Evolutionary conservation across 2,113 vertebrate species (phyloP), one percentile per base, ranked within the genome.

Genomic region (Ornithorhynchus anatinus): DNA sequence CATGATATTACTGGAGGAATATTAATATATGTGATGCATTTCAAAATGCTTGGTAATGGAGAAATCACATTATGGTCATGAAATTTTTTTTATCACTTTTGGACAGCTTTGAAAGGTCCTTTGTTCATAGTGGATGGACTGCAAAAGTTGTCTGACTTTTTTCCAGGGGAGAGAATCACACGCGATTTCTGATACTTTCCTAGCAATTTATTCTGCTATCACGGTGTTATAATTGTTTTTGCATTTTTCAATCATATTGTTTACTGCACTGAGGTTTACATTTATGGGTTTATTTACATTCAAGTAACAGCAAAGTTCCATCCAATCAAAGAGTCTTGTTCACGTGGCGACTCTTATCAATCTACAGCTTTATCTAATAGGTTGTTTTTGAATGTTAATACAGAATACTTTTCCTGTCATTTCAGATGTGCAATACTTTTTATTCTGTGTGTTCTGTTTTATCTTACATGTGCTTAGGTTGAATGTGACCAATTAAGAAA

Each of bases 41-140:
- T 61, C 39, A 59, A 84, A 79, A 78, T 44, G 67, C 10, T 31
- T 60, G 20, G 23, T 44, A 13, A 38, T 66, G 43, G 17, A 65
- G 43, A 79, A 75, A 63, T 38, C 19, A 72, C n/a, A 19, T n/a
- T 31, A 60, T 20, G 37, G 35, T 65, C 69, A 72, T 15, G 29
- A 20, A 8, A 33, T 58, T 77, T 77, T 53, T 42, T 76, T 20
- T 2, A 47, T 1, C 35, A 69, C 25, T 79, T 69, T 35, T 37
- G 43, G 59, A 81, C 79, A 76, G 51, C 39, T 65, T 69, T 48
- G 43, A 75, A 59, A 85, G 35, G 54, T 5, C 50, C 1, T 42
- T n/a, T 35, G 51, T 74, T 79, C 77, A 43, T 59, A 70, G 66
- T 43, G 47, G 64, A 54, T 40, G 25, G n/a, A 5, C n/a, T 75